Evolutionary conservation across 2,113 vertebrate genomes (phyloP).

Genomic region (Phainopepla nitens): DNA sequence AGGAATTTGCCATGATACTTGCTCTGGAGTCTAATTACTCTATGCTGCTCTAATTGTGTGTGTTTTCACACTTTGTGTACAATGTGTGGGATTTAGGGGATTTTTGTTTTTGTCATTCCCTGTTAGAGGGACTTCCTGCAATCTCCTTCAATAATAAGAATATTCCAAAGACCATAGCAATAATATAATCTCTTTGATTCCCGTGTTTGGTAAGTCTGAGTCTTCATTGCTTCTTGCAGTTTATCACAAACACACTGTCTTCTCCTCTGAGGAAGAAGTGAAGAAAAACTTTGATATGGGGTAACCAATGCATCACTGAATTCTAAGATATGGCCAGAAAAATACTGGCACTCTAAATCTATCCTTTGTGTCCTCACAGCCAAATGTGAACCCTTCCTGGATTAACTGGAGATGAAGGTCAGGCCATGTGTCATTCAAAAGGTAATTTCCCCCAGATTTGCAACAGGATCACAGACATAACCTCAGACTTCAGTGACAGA

Average conservation of each 20-base stretch:
- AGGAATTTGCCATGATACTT: background rate
- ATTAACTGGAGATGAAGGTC: conserved; percentile 32
- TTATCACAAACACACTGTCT: background rate
- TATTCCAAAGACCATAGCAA: background rate
- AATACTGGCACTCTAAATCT: background rate
- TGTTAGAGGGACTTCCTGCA: background rate
- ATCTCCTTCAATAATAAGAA: background rate
- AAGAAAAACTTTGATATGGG: background rate
- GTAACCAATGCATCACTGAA: background rate
- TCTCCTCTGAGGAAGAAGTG: background rate
- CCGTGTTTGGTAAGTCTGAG: background rate
- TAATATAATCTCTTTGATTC: background rate
- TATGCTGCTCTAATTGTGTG: background rate
- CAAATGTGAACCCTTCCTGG: background rate
- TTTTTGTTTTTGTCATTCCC: background rate
- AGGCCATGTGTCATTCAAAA: background rate
- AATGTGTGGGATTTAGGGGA: background rate
- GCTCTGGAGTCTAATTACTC: background rate
- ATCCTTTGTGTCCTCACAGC: background rate
- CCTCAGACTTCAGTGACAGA: background rate
- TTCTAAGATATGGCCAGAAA: background rate
- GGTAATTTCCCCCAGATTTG: conserved; percentile 16
- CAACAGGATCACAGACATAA: background rate
- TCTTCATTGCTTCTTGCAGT: background rate
- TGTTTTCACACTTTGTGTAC: background rate